Evolutionary conservation across 2,888 invertebrate genomes (phyloP), one percentile per base, ranked within the genome.

Genomic region (Polymixis flavicincta): DNA sequence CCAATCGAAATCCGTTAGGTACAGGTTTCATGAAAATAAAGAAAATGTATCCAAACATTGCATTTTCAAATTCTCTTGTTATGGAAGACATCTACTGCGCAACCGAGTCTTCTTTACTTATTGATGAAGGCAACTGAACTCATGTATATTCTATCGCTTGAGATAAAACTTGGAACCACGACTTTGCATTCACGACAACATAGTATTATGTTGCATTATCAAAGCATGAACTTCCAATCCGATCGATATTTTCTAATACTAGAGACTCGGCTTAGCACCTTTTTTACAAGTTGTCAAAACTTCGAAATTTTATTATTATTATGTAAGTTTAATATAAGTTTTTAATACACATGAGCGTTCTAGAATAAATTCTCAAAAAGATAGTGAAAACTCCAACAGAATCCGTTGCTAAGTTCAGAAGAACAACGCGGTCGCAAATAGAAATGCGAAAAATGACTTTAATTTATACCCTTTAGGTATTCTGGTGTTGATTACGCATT

Each of bases 61-160:
- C 28, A 71, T 61, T 57, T 80, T 61, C 25, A 45, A 54, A 65
- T 75, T 78, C 80, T 14, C 66, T 32, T 61, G 42, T 55, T 50
- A 50, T 25, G 14, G 32, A 25, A 66, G 50, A 71, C 28, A 68
- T 5, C 55, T 52, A 54, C 19, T 25, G 28, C 14, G 22, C n/a
- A 54, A 72, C 28, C 19, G n/a, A 80, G 54, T 37, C 64, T 80
- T 72, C 64, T 73, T 54, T 60, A 78, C 28, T 54, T 80, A 80
- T 78, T 42, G 73, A 65, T 32, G 59, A 60, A 63, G 37, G 60
- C 67, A 74, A 67, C 50, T 74, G 66, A 81, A 74, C 78, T 78
- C 75, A 67, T 81, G 57, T 67, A 67, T 78, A 75, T 81, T 67
- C 82, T 63, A 78, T 78, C 28, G 45, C 45, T 74, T 22, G 55